A percentile compares a stretch with the other conserved stretches of the same genome.
Evolutionary conservation across 2,797 vertebrate species (phyloP).

Genomic region (Anas flavirostris): DNA sequence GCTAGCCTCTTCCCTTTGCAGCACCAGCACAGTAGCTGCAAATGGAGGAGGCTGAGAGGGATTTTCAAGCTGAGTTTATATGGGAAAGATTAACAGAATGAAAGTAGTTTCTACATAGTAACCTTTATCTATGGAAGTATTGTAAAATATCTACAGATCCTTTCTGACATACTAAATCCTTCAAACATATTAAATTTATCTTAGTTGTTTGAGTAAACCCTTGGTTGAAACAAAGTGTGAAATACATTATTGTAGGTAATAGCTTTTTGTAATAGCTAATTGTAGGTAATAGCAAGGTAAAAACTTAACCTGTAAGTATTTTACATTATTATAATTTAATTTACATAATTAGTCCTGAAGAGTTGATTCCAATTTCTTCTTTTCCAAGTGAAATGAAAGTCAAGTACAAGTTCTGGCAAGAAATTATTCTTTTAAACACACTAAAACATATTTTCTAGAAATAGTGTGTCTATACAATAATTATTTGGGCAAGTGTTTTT

Average conservation of each 20-base stretch:
- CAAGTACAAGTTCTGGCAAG: neutral
- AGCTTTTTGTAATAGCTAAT: too few species aligned
- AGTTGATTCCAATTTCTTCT: accelerated
- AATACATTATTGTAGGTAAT: neutral
- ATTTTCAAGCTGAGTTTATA: neutral
- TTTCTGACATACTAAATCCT: neutral
- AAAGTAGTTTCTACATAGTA: neutral
- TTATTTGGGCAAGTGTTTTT: neutral
- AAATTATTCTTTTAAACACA: neutral
- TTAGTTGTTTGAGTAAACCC: neutral
- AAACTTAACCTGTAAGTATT: neutral
- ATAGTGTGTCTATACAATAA: neutral
- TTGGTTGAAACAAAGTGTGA: neutral
- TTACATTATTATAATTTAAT: neutral
- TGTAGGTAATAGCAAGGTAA: too few species aligned
- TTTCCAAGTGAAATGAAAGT: neutral
- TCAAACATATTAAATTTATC: neutral
- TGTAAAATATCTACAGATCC: neutral
- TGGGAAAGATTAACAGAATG: neutral
- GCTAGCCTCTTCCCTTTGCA: neutral
- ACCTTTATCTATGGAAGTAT: neutral
- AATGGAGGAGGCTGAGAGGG: neutral
- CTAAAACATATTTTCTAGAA: neutral
- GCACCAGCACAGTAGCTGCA: neutral
- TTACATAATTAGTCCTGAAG: neutral